Evolutionary conservation across 2,888 invertebrate species (phyloP), one percentile per base, ranked within the genome.

Genomic region (Synergus gifuensis): DNA sequence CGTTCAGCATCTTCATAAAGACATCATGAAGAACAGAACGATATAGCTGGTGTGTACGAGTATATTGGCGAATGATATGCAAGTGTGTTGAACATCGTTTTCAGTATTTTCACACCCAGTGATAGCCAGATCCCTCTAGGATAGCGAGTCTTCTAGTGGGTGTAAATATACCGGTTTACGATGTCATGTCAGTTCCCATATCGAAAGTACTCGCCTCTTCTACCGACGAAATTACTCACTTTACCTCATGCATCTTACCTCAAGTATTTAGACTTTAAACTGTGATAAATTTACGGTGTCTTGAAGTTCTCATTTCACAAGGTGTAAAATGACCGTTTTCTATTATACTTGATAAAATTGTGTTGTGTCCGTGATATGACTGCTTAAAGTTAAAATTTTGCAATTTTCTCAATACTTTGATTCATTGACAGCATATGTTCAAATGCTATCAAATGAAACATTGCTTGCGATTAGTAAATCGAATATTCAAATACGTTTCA

Each of bases 111-210:
- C 90, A 88, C 88, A 87, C 87, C 85, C 85, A 83, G 87, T 91
- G 91, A 91, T 91, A 90, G 91, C 90, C 89, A 91, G 91, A 91
- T 91, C 87, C 89, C 88, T 88, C 88, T 88, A 88, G 87, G 89
- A 89, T 89, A 88, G 87, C 86, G 87, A 82, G 82, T 82, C 81
- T 77, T 79, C 82, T 81, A 82, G 86, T 84, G 86, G 88, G 88
- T 86, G 88, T 90, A 89, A 89, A 90, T 90, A 91, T 90, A 91
- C 89, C 89, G 89, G 90, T 91, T 91, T 91, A 92, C 90, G 91
- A 91, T 87, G 89, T 89, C 90, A 91, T 63, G 28, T 16, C 28
- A 14, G 28, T 81, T 81, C 81, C 80, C 18, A 79, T 82, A 83
- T 83, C 81, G 78, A 79, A 63, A 76, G 76, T 18, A 1, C 73